These are phyloP conservation scores for Xyrichtys novacula DNA, from an alignment of 2,797 vertebrate genomes.

Conservation along the genomic window DNA sequence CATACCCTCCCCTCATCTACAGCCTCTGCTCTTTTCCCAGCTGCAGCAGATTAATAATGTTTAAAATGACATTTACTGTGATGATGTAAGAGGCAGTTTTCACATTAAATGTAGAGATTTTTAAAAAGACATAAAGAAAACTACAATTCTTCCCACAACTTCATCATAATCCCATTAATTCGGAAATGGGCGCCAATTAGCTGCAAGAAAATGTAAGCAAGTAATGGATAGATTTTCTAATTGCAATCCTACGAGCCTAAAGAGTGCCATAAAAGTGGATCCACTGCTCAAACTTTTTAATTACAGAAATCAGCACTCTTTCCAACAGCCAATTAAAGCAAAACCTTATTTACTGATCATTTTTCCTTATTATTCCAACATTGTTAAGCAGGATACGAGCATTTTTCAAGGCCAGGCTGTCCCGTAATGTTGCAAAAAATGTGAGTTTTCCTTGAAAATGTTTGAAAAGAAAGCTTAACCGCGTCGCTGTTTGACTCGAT, in stretches of 20 bases:
- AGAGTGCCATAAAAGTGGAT: slow-evolving; percentile 67
- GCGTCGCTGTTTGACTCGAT: slow-evolving; percentile 39
- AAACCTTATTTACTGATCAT: slow-evolving; percentile 60
- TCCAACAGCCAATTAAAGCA: slow-evolving; percentile 70
- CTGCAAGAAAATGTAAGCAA: slow-evolving; percentile 59
- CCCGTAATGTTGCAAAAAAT: slow-evolving; percentile 12
- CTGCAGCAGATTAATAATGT: slow-evolving; percentile 25
- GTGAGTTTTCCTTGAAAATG: slow-evolving; percentile 18
- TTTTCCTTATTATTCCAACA: slow-evolving; percentile 50
- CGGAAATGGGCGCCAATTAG: slow-evolving; percentile 79
- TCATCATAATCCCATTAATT: slow-evolving; percentile 78
- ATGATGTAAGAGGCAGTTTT: slow-evolving; percentile 46
- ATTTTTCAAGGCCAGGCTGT: slow-evolving; percentile 31
- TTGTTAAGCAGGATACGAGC: slow-evolving; percentile 19
- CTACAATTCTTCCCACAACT: slow-evolving; percentile 56
- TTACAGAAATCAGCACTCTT: slow-evolving; percentile 72
- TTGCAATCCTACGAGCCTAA: slow-evolving; percentile 69
- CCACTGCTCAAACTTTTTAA: slow-evolving; percentile 76
- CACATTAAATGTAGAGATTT: slow-evolving; percentile 48
- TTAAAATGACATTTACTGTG: slow-evolving; percentile 52
- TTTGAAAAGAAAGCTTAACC: slow-evolving; percentile 27
- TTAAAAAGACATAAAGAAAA: slow-evolving; percentile 52
- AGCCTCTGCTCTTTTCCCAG: slow-evolving; percentile 20
- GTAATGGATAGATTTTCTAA: slow-evolving; percentile 73
- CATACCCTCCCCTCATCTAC: slow-evolving; percentile 10